Evolutionary conservation across 2,113 vertebrate genomes (phyloP).

Genomic region (Hyaena hyaena): DNA sequence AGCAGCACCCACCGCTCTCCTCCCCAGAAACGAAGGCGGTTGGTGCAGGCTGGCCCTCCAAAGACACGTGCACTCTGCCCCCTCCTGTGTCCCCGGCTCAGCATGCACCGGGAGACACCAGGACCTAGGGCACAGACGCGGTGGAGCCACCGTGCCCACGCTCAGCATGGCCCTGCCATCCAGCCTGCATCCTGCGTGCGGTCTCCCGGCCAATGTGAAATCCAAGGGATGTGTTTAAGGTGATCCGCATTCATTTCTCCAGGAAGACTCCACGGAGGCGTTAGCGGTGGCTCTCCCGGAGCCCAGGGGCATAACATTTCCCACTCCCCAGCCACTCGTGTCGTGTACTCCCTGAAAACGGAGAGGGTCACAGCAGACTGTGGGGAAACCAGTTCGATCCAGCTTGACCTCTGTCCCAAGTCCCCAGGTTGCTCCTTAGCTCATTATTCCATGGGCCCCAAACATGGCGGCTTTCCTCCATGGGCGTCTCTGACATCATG

Average conservation of each 20-base stretch:
- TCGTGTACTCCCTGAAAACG: neutral
- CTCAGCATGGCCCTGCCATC: neutral
- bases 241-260: neutral
- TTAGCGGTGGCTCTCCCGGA: neutral
- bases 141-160: neutral
- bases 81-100: neutral
- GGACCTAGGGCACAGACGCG: accelerated
- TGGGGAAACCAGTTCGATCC: neutral
- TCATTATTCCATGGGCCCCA: neutral
- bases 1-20: too few species aligned
- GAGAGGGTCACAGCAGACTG: neutral
- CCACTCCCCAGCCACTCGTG: accelerated
- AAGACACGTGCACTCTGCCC: neutral
- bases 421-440: too few species aligned
- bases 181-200: neutral
- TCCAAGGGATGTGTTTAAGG: neutral
- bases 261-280: neutral
- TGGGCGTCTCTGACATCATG: accelerated
- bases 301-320: neutral
- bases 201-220: neutral
- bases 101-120: accelerated
- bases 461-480: accelerated
- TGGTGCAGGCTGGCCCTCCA: neutral
- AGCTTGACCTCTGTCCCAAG: neutral
- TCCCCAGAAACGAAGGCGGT: neutral